These are phyloP conservation scores for Saguinus imperator DNA, from an alignment of 2,113 vertebrate species.

Conservation along the genomic window DNA sequence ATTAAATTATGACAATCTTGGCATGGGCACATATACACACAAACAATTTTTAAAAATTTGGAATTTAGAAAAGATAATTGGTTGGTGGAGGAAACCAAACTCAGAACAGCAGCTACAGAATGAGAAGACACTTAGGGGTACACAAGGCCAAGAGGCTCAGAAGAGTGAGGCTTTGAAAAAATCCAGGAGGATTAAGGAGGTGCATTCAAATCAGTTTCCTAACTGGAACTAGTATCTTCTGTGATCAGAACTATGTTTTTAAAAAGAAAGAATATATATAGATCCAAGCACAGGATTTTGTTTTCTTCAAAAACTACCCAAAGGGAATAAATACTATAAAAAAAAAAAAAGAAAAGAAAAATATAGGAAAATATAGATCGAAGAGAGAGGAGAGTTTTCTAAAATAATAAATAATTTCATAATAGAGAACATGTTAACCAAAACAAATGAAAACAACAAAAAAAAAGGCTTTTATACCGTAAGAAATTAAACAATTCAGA, in stretches of 20 bases:
- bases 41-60: neutral
- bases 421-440: neutral
- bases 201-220: neutral
- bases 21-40: rapidly evolving
- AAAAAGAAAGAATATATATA: neutral
- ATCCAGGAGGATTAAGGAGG: neutral
- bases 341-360: neutral
- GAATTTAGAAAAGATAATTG: neutral
- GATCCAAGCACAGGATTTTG: neutral
- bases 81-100: neutral
- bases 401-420: neutral
- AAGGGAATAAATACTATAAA: neutral
- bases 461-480: neutral
- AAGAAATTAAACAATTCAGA: neutral
- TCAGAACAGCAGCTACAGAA: neutral
- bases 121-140: rapidly evolving
- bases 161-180: neutral
- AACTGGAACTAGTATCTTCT: neutral
- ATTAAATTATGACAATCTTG: neutral
- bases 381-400: neutral
- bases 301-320: neutral
- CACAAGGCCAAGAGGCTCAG: neutral
- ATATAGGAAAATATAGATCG: neutral
- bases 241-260: neutral
- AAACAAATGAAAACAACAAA: neutral